These are phyloP conservation scores for Mya arenaria DNA, from an alignment of 1,140 invertebrate genomes.

Conservation along the genomic window DNA sequence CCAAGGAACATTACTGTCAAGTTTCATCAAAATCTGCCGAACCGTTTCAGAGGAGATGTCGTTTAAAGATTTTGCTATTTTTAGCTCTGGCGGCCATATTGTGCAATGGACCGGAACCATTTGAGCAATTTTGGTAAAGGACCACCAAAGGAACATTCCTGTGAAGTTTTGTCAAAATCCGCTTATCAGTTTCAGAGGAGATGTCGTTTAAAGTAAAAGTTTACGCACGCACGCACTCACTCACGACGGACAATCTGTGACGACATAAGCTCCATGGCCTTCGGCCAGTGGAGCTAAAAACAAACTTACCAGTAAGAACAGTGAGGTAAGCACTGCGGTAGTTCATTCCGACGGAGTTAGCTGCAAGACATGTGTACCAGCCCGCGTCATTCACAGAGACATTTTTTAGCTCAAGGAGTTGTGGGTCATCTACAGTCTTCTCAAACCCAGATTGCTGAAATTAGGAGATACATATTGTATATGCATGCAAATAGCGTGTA, in stretches of 20 bases:
- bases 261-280: neutral
- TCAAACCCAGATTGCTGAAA: conserved; percentile 71
- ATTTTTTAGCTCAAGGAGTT: conserved; percentile 89
- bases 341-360: conserved; percentile 90
- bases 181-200: neutral
- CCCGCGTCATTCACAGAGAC: conserved; percentile 93
- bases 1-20: no score
- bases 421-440: conserved; percentile 82
- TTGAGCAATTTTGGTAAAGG: neutral
- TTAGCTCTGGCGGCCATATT: no score
- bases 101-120: no score
- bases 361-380: conserved; percentile 95
- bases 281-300: no score
- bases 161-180: neutral
- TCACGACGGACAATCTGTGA: neutral
- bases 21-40: no score
- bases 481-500: neutral
- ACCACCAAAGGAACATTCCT: no score
- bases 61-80: no score
- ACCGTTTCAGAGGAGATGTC: no score
- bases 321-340: conserved; percentile 91
- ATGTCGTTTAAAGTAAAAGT: neutral
- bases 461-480: neutral
- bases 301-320: conserved; percentile 83
- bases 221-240: neutral